A percentile compares a stretch with the other conserved stretches of the same genome.
Conservation (phyloP, 2,797 vertebrate genomes). For the Perodicticus potto region DNA sequence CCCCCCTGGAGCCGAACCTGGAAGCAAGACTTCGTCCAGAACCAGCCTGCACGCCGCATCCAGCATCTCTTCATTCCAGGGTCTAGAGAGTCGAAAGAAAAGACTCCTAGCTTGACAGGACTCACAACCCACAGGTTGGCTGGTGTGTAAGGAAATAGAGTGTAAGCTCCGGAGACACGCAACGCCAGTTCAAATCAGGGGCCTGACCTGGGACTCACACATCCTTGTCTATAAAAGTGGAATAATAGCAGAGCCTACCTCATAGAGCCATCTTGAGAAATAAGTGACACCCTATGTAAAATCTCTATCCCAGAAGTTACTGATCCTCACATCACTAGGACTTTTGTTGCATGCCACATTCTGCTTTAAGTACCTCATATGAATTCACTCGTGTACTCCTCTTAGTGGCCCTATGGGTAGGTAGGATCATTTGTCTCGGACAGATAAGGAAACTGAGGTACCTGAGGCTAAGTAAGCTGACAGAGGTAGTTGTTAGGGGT, state of each 20-base stretch:
- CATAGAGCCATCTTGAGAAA: background rate
- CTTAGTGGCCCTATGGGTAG: background rate
- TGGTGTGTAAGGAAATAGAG: background rate
- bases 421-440: background rate
- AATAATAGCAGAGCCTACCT: background rate
- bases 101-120: background rate
- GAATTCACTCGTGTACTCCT: background rate
- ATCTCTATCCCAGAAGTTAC: background rate
- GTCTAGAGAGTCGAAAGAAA: conserved; percentile 65
- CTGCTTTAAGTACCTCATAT: background rate
- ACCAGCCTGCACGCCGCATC: conserved; percentile 79
- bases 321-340: background rate
- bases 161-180: background rate
- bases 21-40: conserved; percentile 82
- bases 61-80: conserved; percentile 85
- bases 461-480: background rate
- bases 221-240: background rate
- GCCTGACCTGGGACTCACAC: background rate
- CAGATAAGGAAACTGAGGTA: background rate
- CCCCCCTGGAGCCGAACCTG: conserved; percentile 78
- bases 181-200: background rate
- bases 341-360: background rate
- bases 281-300: background rate
- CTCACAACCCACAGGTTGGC: background rate
- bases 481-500: background rate